phyloP scores from a whole-genome alignment of 2,113 vertebrate genomes.

The Phycodurus eques region DNA sequence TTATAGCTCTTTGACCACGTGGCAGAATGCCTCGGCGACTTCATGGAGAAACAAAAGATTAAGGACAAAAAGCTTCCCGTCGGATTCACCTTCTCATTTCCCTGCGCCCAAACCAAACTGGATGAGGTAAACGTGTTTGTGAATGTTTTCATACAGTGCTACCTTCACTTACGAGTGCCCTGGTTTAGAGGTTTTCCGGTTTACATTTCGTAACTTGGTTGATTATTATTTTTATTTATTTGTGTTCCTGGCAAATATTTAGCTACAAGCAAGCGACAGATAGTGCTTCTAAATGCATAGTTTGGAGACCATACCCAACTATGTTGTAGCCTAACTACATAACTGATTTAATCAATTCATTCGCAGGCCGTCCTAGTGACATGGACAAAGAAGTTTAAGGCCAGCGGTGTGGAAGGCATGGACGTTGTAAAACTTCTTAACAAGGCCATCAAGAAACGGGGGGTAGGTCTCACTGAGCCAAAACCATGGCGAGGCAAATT shows the following conservation, averaged over 20 bases:
- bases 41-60: conserved; percentile 96
- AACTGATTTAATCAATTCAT: not conserved
- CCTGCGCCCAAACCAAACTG: conserved; percentile 87
- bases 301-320: not conserved
- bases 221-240: too few species aligned
- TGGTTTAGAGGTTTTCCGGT: too few species aligned
- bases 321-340: not conserved
- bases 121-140: conserved; percentile 81
- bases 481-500: not conserved
- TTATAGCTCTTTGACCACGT: conserved; percentile 93
- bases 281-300: not conserved
- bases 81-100: conserved; percentile 97
- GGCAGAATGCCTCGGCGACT: conserved; percentile 93
- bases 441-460: conserved; percentile 94
- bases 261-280: not conserved
- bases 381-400: conserved; percentile 97
- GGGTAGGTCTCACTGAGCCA: conserved; percentile 72
- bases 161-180: too few species aligned
- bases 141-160: not conserved
- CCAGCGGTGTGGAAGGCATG: conserved; percentile 89
- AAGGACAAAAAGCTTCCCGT: conserved; percentile 96
- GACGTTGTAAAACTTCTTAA: conserved; percentile 92
- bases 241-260: not conserved
- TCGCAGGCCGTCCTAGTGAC: conserved; percentile 86
- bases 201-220: too few species aligned